Evolutionary conservation across 2,113 vertebrate species (phyloP).

Genomic region (Cepphus grylle): DNA sequence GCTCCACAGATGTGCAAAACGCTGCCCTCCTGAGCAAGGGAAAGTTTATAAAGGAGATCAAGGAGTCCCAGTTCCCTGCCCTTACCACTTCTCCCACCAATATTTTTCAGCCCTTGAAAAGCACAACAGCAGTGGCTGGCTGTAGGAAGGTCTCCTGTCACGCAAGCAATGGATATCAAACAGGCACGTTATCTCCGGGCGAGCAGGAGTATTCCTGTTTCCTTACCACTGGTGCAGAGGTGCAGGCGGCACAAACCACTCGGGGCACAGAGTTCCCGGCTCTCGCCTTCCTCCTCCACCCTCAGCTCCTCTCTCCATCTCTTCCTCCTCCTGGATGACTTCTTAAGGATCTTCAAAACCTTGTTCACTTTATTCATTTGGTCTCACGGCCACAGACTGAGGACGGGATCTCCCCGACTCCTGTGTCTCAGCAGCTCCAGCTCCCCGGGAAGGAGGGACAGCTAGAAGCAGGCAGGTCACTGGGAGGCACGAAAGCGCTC

Average conservation of each 20-base stretch:
- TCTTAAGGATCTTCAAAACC: conserved; percentile 73
- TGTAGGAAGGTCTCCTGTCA: neutral
- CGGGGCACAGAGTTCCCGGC: conserved; percentile 64
- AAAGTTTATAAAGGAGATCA: neutral
- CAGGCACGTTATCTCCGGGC: neutral
- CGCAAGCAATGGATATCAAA: neutral
- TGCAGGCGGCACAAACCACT: conserved; percentile 73
- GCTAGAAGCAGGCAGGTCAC: conserved; percentile 32
- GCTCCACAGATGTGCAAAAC: neutral
- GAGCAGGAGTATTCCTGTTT: neutral
- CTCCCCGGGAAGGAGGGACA: conserved; percentile 5
- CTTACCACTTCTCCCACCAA: neutral
- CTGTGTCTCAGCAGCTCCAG: neutral
- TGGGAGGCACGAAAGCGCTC: neutral
- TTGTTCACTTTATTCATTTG: conserved; percentile 74
- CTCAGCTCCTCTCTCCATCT: conserved; percentile 69
- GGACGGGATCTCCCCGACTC: neutral
- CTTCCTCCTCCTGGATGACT: conserved; percentile 74
- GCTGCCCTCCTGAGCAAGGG: neutral
- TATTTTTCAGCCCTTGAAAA: neutral
- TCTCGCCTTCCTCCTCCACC: conserved; percentile 69
- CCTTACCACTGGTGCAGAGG: conserved; percentile 77
- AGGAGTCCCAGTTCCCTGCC: neutral
- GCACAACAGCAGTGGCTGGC: neutral
- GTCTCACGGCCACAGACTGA: neutral